Evolutionary conservation across 2,113 vertebrate species (phyloP).

Genomic region (Formicarius rufipectus): DNA sequence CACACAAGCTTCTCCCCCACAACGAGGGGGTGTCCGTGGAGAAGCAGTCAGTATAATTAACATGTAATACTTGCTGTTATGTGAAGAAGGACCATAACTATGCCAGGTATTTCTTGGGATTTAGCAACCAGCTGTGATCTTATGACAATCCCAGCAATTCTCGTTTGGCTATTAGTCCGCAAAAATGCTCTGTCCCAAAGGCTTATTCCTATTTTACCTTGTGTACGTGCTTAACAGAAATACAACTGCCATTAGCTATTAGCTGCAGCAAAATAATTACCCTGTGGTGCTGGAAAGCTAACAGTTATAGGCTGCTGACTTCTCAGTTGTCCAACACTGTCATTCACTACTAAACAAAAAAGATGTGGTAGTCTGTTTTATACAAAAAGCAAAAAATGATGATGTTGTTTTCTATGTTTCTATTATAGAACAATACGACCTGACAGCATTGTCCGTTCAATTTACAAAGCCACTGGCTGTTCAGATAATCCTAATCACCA

Average conservation of each 20-base stretch:
- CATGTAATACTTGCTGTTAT: slow-evolving; percentile 3
- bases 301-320: neutral
- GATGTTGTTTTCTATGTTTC: neutral
- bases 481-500: slow-evolving; percentile 92
- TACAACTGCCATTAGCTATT: neutral
- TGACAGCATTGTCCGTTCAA: slow-evolving; percentile 90
- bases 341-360: neutral
- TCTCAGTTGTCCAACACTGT: neutral
- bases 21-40: no score
- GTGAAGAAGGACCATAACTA: neutral
- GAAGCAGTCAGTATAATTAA: neutral
- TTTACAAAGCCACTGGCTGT: slow-evolving; percentile 97
- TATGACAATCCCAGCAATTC: slow-evolving; percentile 19
- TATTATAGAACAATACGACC: slow-evolving; percentile 91
- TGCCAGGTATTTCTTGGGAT: slow-evolving; percentile 50
- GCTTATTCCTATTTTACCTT: neutral
- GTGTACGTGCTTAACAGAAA: neutral
- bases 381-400: neutral
- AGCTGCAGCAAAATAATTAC: neutral
- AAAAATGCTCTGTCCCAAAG: slow-evolving; percentile 19
- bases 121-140: slow-evolving; percentile 52
- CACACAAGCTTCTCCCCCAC: no score
- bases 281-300: neutral
- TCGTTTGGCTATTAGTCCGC: slow-evolving; percentile 31
- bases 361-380: neutral